phyloP scores from a whole-genome alignment of 2,113 vertebrate species.

The Mobula birostris region DNA sequence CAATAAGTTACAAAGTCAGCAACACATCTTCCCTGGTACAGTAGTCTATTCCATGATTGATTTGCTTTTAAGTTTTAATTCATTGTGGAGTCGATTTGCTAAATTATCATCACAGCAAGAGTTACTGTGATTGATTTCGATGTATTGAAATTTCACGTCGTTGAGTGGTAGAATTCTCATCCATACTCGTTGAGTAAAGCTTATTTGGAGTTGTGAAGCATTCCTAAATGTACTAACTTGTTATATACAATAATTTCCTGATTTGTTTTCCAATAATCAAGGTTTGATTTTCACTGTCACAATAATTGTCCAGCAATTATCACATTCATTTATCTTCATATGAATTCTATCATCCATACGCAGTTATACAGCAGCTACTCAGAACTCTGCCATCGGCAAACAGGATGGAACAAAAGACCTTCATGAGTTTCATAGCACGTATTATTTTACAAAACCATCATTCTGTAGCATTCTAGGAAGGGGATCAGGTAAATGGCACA shows the following conservation, averaged over 20 bases:
- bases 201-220: not conserved
- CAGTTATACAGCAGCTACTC: not conserved
- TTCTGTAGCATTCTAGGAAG: not conserved
- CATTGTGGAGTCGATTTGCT: slow-evolving; percentile 16
- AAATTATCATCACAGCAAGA: not conserved
- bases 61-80: slow-evolving; percentile 19
- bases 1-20: not conserved
- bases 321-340: slow-evolving; percentile 8
- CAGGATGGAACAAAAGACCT: not conserved
- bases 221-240: slow-evolving; percentile 22
- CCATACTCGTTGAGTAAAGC: not conserved
- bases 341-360: not conserved
- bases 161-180: slow-evolving; percentile 3
- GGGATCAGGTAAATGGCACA: not conserved
- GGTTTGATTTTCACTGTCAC: slow-evolving; percentile 1
- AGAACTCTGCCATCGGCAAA: not conserved
- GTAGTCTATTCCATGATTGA: not conserved
- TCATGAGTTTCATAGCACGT: not conserved
- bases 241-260: not conserved
- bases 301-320: not conserved
- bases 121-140: slow-evolving; percentile 1
- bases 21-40: not conserved
- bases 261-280: slow-evolving; percentile 23
- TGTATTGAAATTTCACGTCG: not conserved
- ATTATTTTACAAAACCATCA: not conserved